Evolutionary conservation across 2,888 invertebrate species (phyloP), one percentile per base, ranked within the genome.

Genomic region (Drosophila aldrichi): DNA sequence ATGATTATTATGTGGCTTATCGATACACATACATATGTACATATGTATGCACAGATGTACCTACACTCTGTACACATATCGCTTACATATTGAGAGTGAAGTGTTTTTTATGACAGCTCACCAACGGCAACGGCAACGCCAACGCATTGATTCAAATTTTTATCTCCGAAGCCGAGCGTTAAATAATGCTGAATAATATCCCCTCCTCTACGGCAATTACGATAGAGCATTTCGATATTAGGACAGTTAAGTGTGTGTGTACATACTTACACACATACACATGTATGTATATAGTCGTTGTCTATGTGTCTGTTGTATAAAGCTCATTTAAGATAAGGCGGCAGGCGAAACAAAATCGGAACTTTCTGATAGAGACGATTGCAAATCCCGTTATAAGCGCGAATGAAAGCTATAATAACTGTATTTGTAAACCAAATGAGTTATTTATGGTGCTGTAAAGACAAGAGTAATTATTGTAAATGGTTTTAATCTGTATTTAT

Each of bases 91-190:
- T 41, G 48, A 29, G 49, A 41, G 63, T 18, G n/a, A 62, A 46
- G 36, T 60, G 59, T 52, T 70, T 49, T 55, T 46, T 49, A 34
- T 49, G 49, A 49, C 18, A 49, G 49, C 49, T 49, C 25, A 7
- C 29, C 41, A 38, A 51, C 12, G 48, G 54, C 55, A 40, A 61
- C 61, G 65, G 43, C 56, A 68, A 74, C 77, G 77, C 61, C 68
- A 77, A 74, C 61, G 69, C 79, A 74, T 58, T 57, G 64, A 69
- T 64, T 72, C 48, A 51, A 54, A 54, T 48, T 58, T 68, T 73
- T 77, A 71, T 77, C 60, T 69, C 32, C 38, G 22, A 18, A 66
- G 58, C 34, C 16, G 16, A 20, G 60, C 56, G 44, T 58, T 64
- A 65, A 74, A 65, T 70, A 65, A 57, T 44, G 54, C 58, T 58